A percentile compares a stretch with the other conserved stretches of the same genome.
These are phyloP conservation scores for Harlomillsia oculata DNA, from an alignment of 1,140 invertebrate genomes.

Conservation along the genomic window DNA sequence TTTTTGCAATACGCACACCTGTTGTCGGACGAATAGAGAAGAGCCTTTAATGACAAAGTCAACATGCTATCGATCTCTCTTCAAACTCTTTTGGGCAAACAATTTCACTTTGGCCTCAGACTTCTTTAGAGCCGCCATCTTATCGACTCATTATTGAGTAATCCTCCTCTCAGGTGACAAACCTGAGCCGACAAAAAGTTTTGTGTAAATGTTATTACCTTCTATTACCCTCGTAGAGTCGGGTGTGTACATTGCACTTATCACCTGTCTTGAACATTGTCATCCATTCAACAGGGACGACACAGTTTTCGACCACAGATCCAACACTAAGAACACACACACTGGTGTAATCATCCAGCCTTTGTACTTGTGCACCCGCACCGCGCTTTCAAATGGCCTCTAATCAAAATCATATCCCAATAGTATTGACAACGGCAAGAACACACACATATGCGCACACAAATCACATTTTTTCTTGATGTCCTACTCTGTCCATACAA, in stretches of 20 bases:
- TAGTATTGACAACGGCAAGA: no score
- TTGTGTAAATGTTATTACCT: constrained; percentile 27
- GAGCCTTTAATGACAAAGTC: constrained; percentile 30
- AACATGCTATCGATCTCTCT: constrained; percentile 19
- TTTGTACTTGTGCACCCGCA: no score
- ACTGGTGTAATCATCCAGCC: no score
- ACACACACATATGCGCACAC: no score
- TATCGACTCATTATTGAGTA: constrained; percentile 31
- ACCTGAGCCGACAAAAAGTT: constrained; percentile 23
- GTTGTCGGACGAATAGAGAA: no score
- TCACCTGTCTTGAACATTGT: constrained; percentile 19
- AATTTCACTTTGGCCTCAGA: constrained; percentile 22
- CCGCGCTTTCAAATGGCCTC: no score
- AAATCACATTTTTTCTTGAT: no score
- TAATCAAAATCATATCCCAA: no score
- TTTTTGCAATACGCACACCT: constrained; percentile 20
- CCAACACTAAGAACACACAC: no score
- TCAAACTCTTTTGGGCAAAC: constrained; percentile 15
- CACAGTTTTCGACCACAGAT: no score
- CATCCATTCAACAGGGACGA: no score
- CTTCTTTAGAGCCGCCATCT: constrained; percentile 17
- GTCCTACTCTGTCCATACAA: no score
- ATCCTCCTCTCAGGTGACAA: constrained; percentile 27
- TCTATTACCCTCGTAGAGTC: constrained; percentile 12
- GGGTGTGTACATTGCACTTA: constrained; percentile 24